These are phyloP conservation scores for Chromis chromis DNA, from an alignment of 2,797 vertebrate genomes.

Conservation along the genomic window DNA sequence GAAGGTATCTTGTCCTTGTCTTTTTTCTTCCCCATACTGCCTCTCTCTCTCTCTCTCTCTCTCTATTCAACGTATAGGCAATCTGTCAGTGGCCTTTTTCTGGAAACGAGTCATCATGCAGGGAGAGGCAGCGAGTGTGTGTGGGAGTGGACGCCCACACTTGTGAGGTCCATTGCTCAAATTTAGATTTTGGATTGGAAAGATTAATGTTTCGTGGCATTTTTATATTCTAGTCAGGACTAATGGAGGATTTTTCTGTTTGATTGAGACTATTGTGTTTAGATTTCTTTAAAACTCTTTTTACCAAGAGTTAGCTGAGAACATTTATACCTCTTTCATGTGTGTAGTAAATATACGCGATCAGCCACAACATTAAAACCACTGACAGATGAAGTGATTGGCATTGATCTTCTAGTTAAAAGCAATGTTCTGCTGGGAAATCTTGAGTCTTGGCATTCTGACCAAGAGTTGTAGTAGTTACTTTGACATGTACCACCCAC, in stretches of 20 bases:
- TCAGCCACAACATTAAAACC: too few species aligned
- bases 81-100: constrained; percentile 65
- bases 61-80: constrained; percentile 57
- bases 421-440: too few species aligned
- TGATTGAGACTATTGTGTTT: not conserved
- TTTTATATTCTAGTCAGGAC: not conserved
- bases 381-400: too few species aligned
- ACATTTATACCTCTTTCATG: too few species aligned
- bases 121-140: constrained; percentile 18
- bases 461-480: too few species aligned
- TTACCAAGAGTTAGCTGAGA: too few species aligned
- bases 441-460: too few species aligned
- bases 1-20: constrained; percentile 72
- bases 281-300: too few species aligned
- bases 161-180: not conserved
- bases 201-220: not conserved
- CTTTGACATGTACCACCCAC: too few species aligned
- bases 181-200: constrained; percentile 2
- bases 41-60: constrained; percentile 21
- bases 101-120: constrained; percentile 44
- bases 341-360: not conserved
- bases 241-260: not conserved
- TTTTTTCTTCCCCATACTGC: constrained; percentile 50
- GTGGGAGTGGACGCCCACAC: constrained; percentile 16
- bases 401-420: too few species aligned